Percentiles rank a stretch among this genome's conserved stretches.
Conservation (phyloP, 1,140 invertebrate genomes). For the Eciton burchellii region DNA sequence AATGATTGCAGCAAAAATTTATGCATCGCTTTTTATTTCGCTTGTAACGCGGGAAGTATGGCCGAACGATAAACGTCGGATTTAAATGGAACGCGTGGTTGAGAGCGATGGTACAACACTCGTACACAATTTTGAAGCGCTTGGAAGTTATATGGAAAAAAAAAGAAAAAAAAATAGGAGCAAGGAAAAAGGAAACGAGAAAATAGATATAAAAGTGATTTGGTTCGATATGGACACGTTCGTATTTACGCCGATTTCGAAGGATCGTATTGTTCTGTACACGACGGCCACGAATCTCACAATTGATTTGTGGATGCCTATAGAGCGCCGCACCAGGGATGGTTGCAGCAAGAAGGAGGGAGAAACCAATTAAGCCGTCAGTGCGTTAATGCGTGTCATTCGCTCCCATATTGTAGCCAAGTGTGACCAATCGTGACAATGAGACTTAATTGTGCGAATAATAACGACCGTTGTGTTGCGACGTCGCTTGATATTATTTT, state of each 20-base stretch:
- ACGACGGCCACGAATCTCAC: conserved; percentile 67
- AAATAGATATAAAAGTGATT: conserved; percentile 20
- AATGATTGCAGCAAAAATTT: conserved; percentile 19
- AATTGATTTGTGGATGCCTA: conserved; percentile 71
- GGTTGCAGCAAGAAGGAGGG: conserved; percentile 35
- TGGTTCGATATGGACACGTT: conserved; percentile 18
- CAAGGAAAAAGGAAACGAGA: conserved; percentile 9
- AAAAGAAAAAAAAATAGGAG: conserved; percentile 4
- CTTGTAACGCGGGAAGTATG: background rate
- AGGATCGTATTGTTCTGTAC: conserved; percentile 54
- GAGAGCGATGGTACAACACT: background rate
- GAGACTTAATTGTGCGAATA: conserved; percentile 74
- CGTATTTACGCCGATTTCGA: conserved; percentile 38
- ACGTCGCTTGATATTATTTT: conserved; percentile 54
- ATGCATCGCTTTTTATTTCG: background rate
- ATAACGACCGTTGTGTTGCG: conserved; percentile 42
- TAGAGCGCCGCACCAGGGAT: conserved; percentile 47
- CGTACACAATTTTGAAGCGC: conserved; percentile 32
- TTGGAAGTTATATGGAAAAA: conserved; percentile 29
- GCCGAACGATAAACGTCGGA: background rate
- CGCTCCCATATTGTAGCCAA: conserved; percentile 74
- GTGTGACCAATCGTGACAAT: conserved; percentile 73
- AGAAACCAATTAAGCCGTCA: conserved; percentile 75
- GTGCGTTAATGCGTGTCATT: conserved; percentile 77
- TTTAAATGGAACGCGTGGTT: conserved; percentile 11